A percentile compares a stretch with the other conserved stretches of the same genome.
These are phyloP conservation scores for Macquaria ambigua DNA, from an alignment of 2,113 vertebrate species.

Conservation along the genomic window DNA sequence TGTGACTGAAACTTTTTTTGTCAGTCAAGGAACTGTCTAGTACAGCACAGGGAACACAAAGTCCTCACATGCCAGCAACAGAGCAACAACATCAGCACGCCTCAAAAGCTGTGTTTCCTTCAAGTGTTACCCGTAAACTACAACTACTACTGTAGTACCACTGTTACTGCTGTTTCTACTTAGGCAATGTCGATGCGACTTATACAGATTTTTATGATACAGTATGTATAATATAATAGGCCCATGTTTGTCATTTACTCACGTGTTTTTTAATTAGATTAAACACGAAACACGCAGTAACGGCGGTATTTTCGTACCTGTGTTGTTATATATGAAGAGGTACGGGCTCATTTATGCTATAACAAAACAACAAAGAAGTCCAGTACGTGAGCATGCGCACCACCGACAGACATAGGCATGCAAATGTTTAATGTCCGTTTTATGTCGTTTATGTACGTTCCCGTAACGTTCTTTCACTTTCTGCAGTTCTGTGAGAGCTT, in stretches of 20 bases:
- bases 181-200: background rate
- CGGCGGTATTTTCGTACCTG: background rate
- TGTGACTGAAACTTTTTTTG: background rate
- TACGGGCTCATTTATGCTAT: background rate
- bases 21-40: too few relatives aligned
- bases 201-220: fast-evolving
- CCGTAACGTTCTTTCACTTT: fast-evolving
- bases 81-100: slow-evolving; percentile 48
- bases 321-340: background rate
- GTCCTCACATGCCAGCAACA: slow-evolving; percentile 42
- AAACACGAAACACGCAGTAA: background rate
- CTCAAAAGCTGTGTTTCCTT: slow-evolving; percentile 29
- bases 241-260: fast-evolving
- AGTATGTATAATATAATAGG: too few relatives aligned
- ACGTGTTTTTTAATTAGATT: background rate
- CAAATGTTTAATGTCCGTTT: background rate
- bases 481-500: fast-evolving
- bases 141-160: fast-evolving
- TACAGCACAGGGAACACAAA: slow-evolving; percentile 41
- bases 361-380: background rate
- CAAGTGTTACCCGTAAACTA: background rate
- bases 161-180: background rate
- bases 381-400: too few relatives aligned
- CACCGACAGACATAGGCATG: too few relatives aligned
- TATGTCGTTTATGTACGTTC: background rate